A percentile compares a stretch with the other conserved stretches of the same genome.
Conservation (phyloP, 2,113 vertebrate genomes). For the Brachirus orientalis region DNA sequence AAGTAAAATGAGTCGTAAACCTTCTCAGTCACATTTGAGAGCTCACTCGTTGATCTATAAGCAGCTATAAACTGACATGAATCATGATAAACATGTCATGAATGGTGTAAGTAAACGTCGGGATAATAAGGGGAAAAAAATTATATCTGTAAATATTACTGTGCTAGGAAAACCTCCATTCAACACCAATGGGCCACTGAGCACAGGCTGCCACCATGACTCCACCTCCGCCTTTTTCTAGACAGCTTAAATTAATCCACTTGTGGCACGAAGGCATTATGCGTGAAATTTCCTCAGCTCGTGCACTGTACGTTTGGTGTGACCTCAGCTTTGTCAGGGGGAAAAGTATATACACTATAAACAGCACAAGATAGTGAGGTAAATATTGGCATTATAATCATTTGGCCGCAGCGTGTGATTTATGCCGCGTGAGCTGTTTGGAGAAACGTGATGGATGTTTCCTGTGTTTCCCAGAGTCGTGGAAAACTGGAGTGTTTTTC, state of each 20-base stretch:
- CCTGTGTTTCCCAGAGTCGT: conserved; percentile 10
- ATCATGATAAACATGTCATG: no score
- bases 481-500: conserved; percentile 6
- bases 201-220: conserved; percentile 11
- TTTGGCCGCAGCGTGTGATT: conserved; percentile 21
- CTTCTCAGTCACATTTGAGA: no score
- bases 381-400: conserved; percentile 43
- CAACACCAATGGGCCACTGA: no score
- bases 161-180: no score
- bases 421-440: conserved; percentile 40
- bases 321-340: conserved; percentile 27
- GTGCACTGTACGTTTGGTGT: conserved; percentile 7
- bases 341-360: conserved; percentile 33
- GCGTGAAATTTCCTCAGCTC: conserved; percentile 15
- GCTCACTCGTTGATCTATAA: no score
- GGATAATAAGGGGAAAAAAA: no score
- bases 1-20: no score
- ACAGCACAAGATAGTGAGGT: conserved; percentile 40
- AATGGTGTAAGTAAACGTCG: no score
- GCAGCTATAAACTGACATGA: no score
- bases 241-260: conserved; percentile 38
- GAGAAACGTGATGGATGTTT: conserved; percentile 39
- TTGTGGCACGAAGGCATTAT: conserved; percentile 7
- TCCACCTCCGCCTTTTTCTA: no score
- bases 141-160: no score